These are phyloP conservation scores for Sturmia bella DNA, from an alignment of 2,888 invertebrate genomes.

Conservation along the genomic window DNA sequence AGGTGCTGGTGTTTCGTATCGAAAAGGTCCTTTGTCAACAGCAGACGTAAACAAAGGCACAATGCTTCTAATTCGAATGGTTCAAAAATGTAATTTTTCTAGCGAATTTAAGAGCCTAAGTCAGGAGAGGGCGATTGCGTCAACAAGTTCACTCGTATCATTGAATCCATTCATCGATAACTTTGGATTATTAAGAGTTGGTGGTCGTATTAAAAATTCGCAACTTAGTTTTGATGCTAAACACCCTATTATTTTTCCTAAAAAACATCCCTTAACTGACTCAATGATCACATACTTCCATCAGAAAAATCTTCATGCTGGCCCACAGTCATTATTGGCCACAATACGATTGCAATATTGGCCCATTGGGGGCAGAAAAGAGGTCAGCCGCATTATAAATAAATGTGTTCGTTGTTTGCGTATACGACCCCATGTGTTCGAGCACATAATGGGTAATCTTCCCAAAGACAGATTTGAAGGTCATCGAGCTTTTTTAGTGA, in stretches of 20 bases:
- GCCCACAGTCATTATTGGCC: slow-evolving; percentile 22
- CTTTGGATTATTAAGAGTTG: slow-evolving; percentile 21
- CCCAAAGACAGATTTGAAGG: slow-evolving; percentile 9
- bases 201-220: slow-evolving; percentile 3
- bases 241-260: slow-evolving; percentile 25
- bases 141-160: slow-evolving; percentile 4
- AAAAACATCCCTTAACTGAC: slow-evolving; percentile 14
- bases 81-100: slow-evolving; percentile 13
- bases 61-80: slow-evolving; percentile 17
- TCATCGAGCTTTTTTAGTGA: neutral
- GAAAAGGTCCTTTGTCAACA: slow-evolving; percentile 9
- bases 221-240: neutral
- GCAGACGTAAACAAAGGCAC: neutral
- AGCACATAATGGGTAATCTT: slow-evolving; percentile 38
- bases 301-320: slow-evolving; percentile 8
- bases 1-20: neutral
- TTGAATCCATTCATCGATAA: slow-evolving; percentile 24
- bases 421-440: neutral
- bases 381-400: slow-evolving; percentile 1
- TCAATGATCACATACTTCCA: slow-evolving; percentile 25
- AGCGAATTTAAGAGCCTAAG: neutral
- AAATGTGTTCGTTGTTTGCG: slow-evolving; percentile 34
- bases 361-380: slow-evolving; percentile 20
- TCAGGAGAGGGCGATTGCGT: neutral
- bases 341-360: slow-evolving; percentile 25